phyloP scores from a whole-genome alignment of 2,797 vertebrate genomes.

The Vultur gryphus region DNA sequence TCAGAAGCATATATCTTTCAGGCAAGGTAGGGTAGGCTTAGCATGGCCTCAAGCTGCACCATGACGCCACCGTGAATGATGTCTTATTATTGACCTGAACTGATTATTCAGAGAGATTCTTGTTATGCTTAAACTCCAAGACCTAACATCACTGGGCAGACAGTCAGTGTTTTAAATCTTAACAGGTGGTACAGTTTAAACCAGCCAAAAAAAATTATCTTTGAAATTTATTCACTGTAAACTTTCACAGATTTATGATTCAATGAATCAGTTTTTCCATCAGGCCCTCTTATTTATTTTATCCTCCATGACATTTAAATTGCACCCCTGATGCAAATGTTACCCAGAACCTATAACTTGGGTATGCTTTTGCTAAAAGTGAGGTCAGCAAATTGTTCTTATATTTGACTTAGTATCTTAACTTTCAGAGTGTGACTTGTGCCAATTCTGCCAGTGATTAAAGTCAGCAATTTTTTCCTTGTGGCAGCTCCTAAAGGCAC shows the following conservation, averaged over 20 bases:
- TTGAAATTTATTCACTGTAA: neutral
- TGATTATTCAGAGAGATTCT: conserved; percentile 16
- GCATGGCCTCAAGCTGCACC: neutral
- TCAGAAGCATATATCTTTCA: neutral
- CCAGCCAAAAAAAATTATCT: neutral
- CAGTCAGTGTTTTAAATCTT: neutral
- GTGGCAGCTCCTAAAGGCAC: neutral
- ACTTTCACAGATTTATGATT: neutral
- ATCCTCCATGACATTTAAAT: neutral
- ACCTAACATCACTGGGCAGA: neutral
- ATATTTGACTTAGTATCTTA: neutral
- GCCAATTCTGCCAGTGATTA: neutral
- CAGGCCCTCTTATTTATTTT: neutral
- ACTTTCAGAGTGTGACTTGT: neutral
- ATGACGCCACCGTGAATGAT: conserved; percentile 1
- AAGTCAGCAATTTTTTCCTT: neutral
- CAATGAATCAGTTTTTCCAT: neutral
- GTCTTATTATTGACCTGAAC: conserved; percentile 24
- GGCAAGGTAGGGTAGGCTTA: neutral
- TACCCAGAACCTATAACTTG: neutral
- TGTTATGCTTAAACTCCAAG: neutral
- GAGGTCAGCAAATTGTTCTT: neutral
- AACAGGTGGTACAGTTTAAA: neutral
- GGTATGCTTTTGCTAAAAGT: neutral
- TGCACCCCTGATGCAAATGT: neutral